phyloP scores from a whole-genome alignment of 2,888 invertebrate species.

The Helicoverpa assulta region DNA sequence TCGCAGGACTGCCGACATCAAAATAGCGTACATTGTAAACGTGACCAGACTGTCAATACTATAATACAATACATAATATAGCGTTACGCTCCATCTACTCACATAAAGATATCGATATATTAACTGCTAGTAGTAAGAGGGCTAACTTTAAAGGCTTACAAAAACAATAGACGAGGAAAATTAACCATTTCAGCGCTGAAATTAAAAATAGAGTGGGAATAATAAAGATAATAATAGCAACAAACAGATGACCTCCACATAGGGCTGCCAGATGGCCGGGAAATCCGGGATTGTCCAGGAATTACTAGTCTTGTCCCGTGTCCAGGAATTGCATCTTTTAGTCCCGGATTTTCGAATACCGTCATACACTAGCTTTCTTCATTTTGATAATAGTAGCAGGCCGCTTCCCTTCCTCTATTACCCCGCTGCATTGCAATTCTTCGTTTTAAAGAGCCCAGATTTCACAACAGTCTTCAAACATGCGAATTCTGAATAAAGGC shows the following conservation, averaged over 20 bases:
- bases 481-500: too few species aligned
- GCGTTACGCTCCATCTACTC: conserved; percentile 57
- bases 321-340: too few species aligned
- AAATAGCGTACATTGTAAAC: conserved; percentile 60
- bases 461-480: too few species aligned
- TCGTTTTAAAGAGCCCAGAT: too few species aligned
- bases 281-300: too few species aligned
- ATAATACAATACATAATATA: conserved; percentile 72
- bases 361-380: too few species aligned
- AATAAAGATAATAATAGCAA: conserved; percentile 19
- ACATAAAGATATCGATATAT: conserved; percentile 55
- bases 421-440: too few species aligned
- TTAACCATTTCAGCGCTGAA: conserved; percentile 44
- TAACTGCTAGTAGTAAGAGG: conserved; percentile 39
- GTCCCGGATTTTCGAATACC: too few species aligned
- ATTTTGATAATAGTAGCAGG: too few species aligned
- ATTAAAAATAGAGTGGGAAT: conserved; percentile 37
- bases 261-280: too few species aligned
- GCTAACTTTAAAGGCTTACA: conserved; percentile 54
- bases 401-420: too few species aligned
- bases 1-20: conserved; percentile 64
- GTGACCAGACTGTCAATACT: conserved; percentile 70
- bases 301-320: too few species aligned
- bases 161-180: conserved; percentile 57
- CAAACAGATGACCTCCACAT: conserved; percentile 28